phyloP scores from a whole-genome alignment of 2,113 vertebrate species.

The Anser cygnoides region DNA sequence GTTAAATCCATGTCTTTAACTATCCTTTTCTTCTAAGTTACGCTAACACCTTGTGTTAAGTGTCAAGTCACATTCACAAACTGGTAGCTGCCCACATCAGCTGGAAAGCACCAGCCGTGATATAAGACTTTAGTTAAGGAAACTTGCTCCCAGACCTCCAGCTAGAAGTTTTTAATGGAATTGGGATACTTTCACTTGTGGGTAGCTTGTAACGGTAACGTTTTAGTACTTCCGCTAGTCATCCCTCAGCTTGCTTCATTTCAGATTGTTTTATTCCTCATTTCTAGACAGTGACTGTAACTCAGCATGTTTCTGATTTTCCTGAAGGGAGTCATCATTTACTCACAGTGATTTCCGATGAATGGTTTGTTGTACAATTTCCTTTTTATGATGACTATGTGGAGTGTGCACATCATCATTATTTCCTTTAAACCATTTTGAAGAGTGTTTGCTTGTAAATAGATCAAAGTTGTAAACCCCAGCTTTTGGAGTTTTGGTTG shows the following conservation, averaged over 20 bases:
- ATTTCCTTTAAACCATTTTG: background rate
- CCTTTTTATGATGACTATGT: background rate
- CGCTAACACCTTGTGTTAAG: too few species aligned
- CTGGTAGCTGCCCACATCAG: accelerated
- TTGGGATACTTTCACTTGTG: background rate
- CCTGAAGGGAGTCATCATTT: background rate
- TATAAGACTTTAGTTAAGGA: too few species aligned
- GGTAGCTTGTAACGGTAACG: background rate
- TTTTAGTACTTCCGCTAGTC: background rate
- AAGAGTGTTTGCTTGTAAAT: background rate
- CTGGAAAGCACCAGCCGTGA: background rate
- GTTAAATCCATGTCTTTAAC: background rate
- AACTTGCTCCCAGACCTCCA: background rate
- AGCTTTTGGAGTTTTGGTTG: background rate
- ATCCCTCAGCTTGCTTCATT: background rate
- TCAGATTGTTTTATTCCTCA: background rate
- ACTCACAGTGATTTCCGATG: background rate
- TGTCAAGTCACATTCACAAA: background rate
- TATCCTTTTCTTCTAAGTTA: background rate
- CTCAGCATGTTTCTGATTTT: background rate
- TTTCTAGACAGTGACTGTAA: background rate
- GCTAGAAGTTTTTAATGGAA: background rate
- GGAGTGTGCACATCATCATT: background rate
- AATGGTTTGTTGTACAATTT: background rate
- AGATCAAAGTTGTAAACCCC: background rate